phyloP scores from a whole-genome alignment of 2,113 vertebrate species.

The Albula glossodonta region DNA sequence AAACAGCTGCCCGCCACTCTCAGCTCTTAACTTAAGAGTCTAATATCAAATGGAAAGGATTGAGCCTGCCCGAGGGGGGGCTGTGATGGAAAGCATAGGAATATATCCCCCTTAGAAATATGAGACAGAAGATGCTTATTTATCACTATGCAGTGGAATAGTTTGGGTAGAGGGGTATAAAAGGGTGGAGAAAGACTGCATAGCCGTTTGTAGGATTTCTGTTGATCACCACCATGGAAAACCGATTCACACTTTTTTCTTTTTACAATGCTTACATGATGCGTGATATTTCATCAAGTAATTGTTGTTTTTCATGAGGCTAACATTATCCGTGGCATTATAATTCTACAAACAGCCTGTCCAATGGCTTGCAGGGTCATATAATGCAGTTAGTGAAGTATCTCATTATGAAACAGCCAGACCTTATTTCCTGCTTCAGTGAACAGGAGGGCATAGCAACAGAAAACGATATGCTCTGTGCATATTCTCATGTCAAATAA shows the following conservation, averaged over 20 bases:
- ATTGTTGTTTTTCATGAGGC: background rate
- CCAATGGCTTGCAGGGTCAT: background rate
- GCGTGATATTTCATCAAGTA: background rate
- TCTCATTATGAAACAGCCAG: conserved; percentile 10
- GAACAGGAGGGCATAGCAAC: background rate
- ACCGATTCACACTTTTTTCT: background rate
- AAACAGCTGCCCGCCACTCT: background rate
- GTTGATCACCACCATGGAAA: background rate
- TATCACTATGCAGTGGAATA: background rate
- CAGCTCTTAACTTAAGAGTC: background rate
- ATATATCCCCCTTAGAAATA: conserved; percentile 7
- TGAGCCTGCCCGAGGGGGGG: background rate
- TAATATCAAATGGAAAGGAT: conserved; percentile 1
- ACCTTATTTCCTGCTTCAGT: conserved; percentile 26
- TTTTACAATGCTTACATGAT: background rate
- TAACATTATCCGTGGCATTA: background rate
- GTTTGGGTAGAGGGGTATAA: background rate
- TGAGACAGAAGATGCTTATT: background rate
- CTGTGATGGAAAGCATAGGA: background rate
- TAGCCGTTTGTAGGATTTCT: background rate
- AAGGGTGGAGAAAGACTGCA: background rate
- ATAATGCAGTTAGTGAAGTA: background rate
- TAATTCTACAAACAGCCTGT: background rate
- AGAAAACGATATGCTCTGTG: conserved; percentile 10
- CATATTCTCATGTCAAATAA: background rate